phyloP scores from a whole-genome alignment of 2,113 vertebrate species.

The Bos taurus region ARS-UCD2.0 NC_037339.1:5387501-5388000 shows the following conservation, averaged over 20 bases:
- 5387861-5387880: not conserved
- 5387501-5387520: constrained; percentile 25
- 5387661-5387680: not conserved
- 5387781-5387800: constrained; percentile 34
- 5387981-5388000: not conserved
- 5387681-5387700: not conserved
- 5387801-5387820: not conserved
- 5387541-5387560: constrained; percentile 19
- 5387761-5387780: not conserved
- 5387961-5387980: not conserved
- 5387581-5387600: constrained; percentile 42
- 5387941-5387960: not conserved
- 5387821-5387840: not conserved
- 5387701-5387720: constrained; percentile 33
- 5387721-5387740: constrained; percentile 1
- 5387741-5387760: not conserved
- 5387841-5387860: not conserved
- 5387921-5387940: not conserved
- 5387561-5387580: not conserved
- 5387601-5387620: constrained; percentile 6
- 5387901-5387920: not conserved
- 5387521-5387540: constrained; percentile 34
- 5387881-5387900: not conserved
- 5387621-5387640: constrained; percentile 20
- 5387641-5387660: not conserved